phyloP scores from a whole-genome alignment of 2,888 invertebrate species.

The Frankliniella fusca region DNA sequence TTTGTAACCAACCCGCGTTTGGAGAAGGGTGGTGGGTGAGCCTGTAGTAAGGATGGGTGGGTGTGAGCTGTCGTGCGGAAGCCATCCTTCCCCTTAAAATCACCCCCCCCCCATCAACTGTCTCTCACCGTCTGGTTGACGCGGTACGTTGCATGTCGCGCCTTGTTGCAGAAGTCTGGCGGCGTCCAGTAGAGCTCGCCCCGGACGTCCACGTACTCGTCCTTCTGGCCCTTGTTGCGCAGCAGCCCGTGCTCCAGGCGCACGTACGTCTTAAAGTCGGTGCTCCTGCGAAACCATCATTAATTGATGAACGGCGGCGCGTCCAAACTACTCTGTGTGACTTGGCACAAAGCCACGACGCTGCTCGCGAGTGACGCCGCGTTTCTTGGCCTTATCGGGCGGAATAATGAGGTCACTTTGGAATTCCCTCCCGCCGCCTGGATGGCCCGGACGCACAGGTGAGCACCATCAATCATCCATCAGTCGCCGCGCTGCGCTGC shows the following conservation, averaged over 20 bases:
- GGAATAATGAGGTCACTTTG: too few species aligned
- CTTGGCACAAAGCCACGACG: background rate
- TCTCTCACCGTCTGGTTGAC: background rate
- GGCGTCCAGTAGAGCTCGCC: constrained; percentile 20
- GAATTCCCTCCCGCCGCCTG: too few species aligned
- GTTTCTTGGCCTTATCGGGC: background rate
- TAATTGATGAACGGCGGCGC: background rate
- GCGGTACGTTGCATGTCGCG: background rate
- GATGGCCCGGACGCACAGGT: too few species aligned
- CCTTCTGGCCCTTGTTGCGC: background rate
- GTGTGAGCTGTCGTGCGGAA: too few species aligned
- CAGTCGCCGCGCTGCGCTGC: background rate
- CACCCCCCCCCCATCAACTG: too few species aligned
- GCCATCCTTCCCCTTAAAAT: too few species aligned
- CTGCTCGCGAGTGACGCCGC: background rate
- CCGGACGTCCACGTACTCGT: constrained; percentile 3
- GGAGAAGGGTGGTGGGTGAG: too few species aligned
- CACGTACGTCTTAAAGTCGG: background rate
- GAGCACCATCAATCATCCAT: too few species aligned
- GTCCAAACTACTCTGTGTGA: background rate
- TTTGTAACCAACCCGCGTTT: too few species aligned
- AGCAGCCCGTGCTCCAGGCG: constrained; percentile 15
- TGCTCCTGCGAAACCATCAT: background rate
- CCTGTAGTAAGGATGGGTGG: too few species aligned
- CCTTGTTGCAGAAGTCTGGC: constrained; percentile 3